These are phyloP conservation scores for Hydractinia echinata DNA, from an alignment of 30 jellyfish, hydroid and myxozoan species.

Conservation along the genomic window DNA sequence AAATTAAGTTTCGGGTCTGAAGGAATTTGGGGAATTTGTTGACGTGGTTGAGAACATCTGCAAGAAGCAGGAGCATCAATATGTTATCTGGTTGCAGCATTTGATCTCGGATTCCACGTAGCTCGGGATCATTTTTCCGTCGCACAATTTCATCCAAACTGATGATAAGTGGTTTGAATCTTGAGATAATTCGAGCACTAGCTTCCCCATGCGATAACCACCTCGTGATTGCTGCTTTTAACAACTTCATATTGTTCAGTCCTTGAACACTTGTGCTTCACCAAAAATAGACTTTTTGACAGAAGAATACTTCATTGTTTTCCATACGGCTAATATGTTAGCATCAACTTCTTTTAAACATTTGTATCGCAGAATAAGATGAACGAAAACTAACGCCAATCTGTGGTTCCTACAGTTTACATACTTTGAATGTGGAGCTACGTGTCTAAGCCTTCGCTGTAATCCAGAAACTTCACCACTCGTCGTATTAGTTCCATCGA, in stretches of 20 bases:
- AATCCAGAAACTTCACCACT: constrained; percentile 5
- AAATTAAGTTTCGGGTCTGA: background rate
- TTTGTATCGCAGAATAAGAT: constrained; percentile 1
- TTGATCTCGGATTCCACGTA: too few species aligned
- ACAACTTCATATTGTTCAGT: constrained; percentile 4
- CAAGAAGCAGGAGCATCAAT: constrained; percentile 13
- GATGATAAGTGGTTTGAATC: too few species aligned
- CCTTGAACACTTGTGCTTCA: constrained; percentile 31
- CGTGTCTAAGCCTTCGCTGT: too few species aligned
- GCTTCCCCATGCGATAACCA: too few species aligned
- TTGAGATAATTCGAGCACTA: too few species aligned
- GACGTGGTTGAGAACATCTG: constrained; percentile 2
- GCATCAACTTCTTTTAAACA: constrained; percentile 11
- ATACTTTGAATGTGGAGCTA: too few species aligned
- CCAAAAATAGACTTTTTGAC: constrained; percentile 21
- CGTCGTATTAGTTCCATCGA: constrained; percentile 16
- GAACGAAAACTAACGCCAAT: constrained; percentile 5
- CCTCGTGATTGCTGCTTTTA: too few species aligned
- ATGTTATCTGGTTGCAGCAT: constrained; percentile 18
- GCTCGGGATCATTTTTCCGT: too few species aligned
- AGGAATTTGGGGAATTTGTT: background rate
- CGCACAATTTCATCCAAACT: constrained; percentile 7
- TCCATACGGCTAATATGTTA: background rate
- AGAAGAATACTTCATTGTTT: constrained; percentile 12
- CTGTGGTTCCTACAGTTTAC: background rate